Percentiles rank a stretch among this genome's conserved stretches.
Evolutionary conservation across 2,113 vertebrate genomes (phyloP).

Genomic region (Oxygymnocypris stewartii): DNA sequence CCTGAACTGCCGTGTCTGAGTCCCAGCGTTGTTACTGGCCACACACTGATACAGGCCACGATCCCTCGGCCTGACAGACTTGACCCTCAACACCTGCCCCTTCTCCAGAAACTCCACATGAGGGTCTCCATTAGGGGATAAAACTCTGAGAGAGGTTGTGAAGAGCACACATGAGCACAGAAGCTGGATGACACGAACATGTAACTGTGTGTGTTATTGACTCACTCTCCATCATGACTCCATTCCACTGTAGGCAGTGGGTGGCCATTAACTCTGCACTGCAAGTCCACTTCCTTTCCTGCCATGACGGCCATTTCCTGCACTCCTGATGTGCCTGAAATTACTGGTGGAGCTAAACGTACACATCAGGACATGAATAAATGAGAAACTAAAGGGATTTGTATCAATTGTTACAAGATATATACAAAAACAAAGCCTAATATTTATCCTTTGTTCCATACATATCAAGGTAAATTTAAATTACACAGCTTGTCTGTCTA

Average conservation of each 20-base stretch:
- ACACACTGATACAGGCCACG: slow-evolving; percentile 83
- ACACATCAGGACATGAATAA: not conserved
- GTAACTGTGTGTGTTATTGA: slow-evolving; percentile 37
- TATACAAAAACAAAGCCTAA: not conserved
- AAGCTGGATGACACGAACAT: not conserved
- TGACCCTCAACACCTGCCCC: slow-evolving; percentile 78
- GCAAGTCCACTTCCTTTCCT: slow-evolving; percentile 76
- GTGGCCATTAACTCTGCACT: slow-evolving; percentile 75
- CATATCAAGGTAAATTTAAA: not conserved
- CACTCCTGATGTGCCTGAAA: slow-evolving; percentile 72
- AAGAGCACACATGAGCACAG: not conserved
- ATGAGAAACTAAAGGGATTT: not conserved
- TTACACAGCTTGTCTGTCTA: not conserved
- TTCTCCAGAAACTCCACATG: slow-evolving; percentile 76
- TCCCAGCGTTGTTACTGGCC: slow-evolving; percentile 84
- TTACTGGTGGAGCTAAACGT: slow-evolving; percentile 78
- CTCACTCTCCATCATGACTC: slow-evolving; percentile 86
- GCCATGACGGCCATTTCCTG: slow-evolving; percentile 77
- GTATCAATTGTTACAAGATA: not conserved
- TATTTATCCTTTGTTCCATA: not conserved
- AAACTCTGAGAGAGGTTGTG: slow-evolving; percentile 66
- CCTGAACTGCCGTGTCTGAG: slow-evolving; percentile 81
- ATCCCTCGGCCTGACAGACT: slow-evolving; percentile 74
- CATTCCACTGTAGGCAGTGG: slow-evolving; percentile 82
- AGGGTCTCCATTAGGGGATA: slow-evolving; percentile 72